These are phyloP conservation scores for Lissocephala sabroskyi DNA, from an alignment of 2,888 invertebrate genomes.

Conservation along the genomic window DNA sequence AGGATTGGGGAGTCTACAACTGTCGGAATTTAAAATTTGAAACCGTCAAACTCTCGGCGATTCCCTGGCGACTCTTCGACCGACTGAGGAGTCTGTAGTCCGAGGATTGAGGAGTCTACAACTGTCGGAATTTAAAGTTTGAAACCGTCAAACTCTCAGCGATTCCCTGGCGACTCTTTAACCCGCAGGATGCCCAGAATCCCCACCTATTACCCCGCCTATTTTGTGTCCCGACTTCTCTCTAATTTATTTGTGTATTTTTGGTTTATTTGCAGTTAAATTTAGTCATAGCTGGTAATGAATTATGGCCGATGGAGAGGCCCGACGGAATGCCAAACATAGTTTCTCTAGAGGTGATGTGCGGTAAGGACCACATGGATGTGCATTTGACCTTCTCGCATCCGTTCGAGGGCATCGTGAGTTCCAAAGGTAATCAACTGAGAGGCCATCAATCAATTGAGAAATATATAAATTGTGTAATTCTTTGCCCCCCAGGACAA, in stretches of 20 bases:
- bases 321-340: conserved; percentile 93
- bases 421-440: conserved; percentile 81
- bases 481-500: conserved; percentile 81
- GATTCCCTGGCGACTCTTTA: too few relatives aligned
- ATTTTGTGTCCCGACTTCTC: too few relatives aligned
- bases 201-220: too few relatives aligned
- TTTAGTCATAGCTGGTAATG: conserved; percentile 77
- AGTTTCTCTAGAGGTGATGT: conserved; percentile 93
- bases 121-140: too few relatives aligned
- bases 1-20: too few relatives aligned
- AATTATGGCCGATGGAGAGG: conserved; percentile 90
- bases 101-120: too few relatives aligned
- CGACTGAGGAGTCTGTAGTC: too few relatives aligned
- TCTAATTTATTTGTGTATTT: conserved; percentile 10
- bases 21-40: too few relatives aligned
- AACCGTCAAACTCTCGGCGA: too few relatives aligned
- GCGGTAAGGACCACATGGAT: conserved; percentile 96
- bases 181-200: too few relatives aligned
- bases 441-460: not conserved
- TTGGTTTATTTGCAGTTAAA: conserved; percentile 67
- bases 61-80: too few relatives aligned
- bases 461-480: not conserved
- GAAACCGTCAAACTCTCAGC: too few relatives aligned
- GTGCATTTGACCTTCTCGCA: conserved; percentile 93
- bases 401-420: conserved; percentile 94